phyloP scores from a whole-genome alignment of 2,797 vertebrate genomes.

The Poeciliopsis gracilis region DNA sequence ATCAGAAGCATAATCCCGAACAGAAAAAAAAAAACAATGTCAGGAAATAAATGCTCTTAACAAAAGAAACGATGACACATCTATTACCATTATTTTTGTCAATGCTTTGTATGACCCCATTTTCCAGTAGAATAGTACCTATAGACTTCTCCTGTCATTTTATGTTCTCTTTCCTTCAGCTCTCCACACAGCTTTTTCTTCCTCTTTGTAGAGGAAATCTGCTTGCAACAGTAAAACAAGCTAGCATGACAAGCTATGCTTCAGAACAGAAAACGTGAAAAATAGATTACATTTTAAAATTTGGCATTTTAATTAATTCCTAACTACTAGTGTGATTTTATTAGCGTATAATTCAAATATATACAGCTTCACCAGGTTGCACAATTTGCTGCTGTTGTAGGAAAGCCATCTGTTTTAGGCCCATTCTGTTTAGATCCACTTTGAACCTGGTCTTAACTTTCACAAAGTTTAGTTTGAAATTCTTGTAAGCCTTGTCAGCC shows the following conservation, averaged over 20 bases:
- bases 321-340: not conserved
- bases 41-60: not conserved
- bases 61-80: not conserved
- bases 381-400: not conserved
- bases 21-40: not conserved
- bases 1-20: not conserved
- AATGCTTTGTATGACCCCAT: not conserved
- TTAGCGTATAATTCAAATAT: not conserved
- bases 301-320: not conserved
- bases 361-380: not conserved
- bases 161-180: not conserved
- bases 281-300: not conserved
- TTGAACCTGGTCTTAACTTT: not conserved
- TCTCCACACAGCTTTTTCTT: not conserved
- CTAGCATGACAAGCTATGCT: too few species aligned
- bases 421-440: not conserved
- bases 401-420: not conserved
- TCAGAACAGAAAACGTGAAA: not conserved
- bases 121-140: not conserved
- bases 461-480: conserved; percentile 12
- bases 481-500: conserved; percentile 1
- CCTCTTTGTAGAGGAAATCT: not conserved
- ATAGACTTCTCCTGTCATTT: not conserved
- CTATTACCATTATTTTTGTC: not conserved
- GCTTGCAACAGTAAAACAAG: not conserved